Percentiles rank a stretch among this genome's conserved stretches.
phyloP scores from a whole-genome alignment of 1,140 invertebrate species.

The Euwallacea fornicatus region DNA sequence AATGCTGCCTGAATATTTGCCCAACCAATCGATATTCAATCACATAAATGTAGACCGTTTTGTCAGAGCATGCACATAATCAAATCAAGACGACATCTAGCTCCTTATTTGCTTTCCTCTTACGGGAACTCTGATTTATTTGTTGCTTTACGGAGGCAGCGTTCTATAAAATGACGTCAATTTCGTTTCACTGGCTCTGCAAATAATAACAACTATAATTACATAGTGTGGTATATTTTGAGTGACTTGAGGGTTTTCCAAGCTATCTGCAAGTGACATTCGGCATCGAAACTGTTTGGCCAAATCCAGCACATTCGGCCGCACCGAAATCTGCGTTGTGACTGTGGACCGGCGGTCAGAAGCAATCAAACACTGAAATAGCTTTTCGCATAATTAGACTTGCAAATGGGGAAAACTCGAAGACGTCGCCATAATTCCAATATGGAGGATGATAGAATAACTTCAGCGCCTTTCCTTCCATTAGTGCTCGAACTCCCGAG shows the following conservation, averaged over 20 bases:
- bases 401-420: constrained; percentile 16
- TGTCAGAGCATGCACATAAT: constrained; percentile 44
- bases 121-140: constrained; percentile 13
- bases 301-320: constrained; percentile 7
- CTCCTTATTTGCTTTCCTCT: constrained; percentile 37
- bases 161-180: neutral
- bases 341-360: constrained; percentile 13
- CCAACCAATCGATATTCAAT: constrained; percentile 49
- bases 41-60: constrained; percentile 48
- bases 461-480: constrained; percentile 11
- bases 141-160: constrained; percentile 4
- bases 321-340: constrained; percentile 6
- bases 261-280: constrained; percentile 21
- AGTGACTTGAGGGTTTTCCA: constrained; percentile 7
- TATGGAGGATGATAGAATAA: constrained; percentile 6
- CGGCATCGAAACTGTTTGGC: constrained; percentile 1
- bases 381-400: constrained; percentile 22
- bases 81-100: constrained; percentile 41
- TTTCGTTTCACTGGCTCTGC: neutral
- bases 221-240: neutral
- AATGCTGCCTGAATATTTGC: constrained; percentile 34
- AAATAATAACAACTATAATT: constrained; percentile 3
- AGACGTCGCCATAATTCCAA: constrained; percentile 3
- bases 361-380: constrained; percentile 27
- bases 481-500: constrained; percentile 8